Base-by-base conservation (phyloP, 2,797 vertebrate species). In the Ctenopoma multispine region DNA sequence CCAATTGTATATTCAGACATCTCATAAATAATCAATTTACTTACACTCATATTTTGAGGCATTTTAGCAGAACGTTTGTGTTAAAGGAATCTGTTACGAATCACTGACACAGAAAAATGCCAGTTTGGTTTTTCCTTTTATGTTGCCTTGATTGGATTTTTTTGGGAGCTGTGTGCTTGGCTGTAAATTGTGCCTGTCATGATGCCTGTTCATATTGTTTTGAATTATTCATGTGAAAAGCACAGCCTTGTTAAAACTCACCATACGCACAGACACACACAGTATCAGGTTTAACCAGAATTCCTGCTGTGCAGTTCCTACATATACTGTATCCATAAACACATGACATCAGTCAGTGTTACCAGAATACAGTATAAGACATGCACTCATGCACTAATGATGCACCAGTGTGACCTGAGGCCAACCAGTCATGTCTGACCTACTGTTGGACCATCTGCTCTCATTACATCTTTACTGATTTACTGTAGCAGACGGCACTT, bases 151-250 rank as follows among this genome's bases (percentile, higher is more conserved):
- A 40, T 65, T 66, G 8, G 21, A 20, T 44, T 43, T 63, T 57
- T 56, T 59, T 31, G 4, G 3, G 29, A 62, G 40, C 54, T 78
- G 20, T 0, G 1, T 54, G 24, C 69, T 74, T 56, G 59, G 15
- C 61, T 78, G 29, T 38, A 61, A 56, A 62, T 58, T 34, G 8
- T 1, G 12, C 55, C 29, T 13, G 48, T 64, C 63, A n/a, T 29
- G 15, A 49, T 56, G 72, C 29, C 55, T 60, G 54, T 44, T 77
- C 29, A 12, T 62, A 43, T 47, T 66, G 23, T 72, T 47, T 48
- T 85, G 53, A 74, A 84, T 88, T 84, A 82, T 86, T 89, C 72
- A 90, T 87, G 69, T 24, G 23, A 18, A 63, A 66, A 74, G 51
- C 50, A 43, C n/a, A 70, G 44, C 46, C 53, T 74, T 72, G 58